A percentile compares a stretch with the other conserved stretches of the same genome.
Conservation (phyloP, 30 jellyfish, hydroid and myxozoan genomes). For the Pseudorhiza aurosa region DNA sequence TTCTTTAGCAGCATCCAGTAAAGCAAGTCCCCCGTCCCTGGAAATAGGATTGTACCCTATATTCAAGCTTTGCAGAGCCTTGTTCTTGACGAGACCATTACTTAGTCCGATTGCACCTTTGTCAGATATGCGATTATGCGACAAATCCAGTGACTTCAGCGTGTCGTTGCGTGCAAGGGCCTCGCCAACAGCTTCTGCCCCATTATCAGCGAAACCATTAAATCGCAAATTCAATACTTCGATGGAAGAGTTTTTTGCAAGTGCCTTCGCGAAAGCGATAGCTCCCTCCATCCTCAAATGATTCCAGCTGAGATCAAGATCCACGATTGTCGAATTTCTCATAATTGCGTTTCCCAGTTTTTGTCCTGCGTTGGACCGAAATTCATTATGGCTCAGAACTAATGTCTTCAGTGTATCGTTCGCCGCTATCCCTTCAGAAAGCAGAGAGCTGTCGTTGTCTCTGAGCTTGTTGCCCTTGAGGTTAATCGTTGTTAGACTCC, state of each 20-base stretch:
- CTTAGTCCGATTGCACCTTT: slow-evolving; percentile 72
- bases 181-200: slow-evolving; percentile 72
- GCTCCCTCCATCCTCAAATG: slow-evolving; percentile 76
- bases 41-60: slow-evolving; percentile 83
- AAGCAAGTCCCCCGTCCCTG: slow-evolving; percentile 55
- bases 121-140: slow-evolving; percentile 78
- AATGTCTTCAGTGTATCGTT: slow-evolving; percentile 48
- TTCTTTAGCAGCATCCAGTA: slow-evolving; percentile 47
- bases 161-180: slow-evolving; percentile 60
- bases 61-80: slow-evolving; percentile 46
- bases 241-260: slow-evolving; percentile 54
- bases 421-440: slow-evolving; percentile 41
- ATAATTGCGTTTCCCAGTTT: slow-evolving; percentile 44
- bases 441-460: slow-evolving; percentile 47
- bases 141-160: slow-evolving; percentile 51
- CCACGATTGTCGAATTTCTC: slow-evolving; percentile 23
- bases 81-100: slow-evolving; percentile 61
- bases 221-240: slow-evolving; percentile 51
- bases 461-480: slow-evolving; percentile 41
- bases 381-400: slow-evolving; percentile 68
- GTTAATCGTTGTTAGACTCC: slow-evolving; percentile 46
- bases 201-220: slow-evolving; percentile 81
- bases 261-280: slow-evolving; percentile 57
- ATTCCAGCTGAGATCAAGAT: slow-evolving; percentile 84
- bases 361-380: slow-evolving; percentile 50